Conservation (phyloP, 2,113 vertebrate genomes). For the Murina feae region DNA sequence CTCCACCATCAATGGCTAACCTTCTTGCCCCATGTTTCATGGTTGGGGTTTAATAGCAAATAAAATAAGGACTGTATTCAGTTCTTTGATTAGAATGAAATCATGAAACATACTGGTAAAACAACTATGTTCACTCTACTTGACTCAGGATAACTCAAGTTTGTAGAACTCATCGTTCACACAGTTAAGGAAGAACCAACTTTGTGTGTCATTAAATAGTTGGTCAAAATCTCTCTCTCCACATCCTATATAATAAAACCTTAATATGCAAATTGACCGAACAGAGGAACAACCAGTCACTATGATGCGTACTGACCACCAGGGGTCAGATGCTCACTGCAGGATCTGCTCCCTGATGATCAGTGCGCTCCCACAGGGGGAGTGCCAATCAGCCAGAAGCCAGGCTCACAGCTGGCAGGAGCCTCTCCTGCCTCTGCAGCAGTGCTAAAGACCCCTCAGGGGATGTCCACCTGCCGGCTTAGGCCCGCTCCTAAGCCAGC, state of each 20-base stretch:
- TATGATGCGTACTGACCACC: no score
- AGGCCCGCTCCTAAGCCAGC: no score
- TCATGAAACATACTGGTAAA: background rate
- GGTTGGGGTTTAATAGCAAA: background rate
- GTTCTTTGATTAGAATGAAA: slow-evolving; percentile 35
- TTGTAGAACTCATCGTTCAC: background rate
- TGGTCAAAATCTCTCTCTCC: background rate
- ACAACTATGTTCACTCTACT: background rate
- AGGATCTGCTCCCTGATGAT: no score
- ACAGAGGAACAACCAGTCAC: no score
- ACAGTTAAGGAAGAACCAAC: background rate
- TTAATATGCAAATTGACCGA: no score
- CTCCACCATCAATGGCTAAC: background rate
- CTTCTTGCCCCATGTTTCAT: background rate
- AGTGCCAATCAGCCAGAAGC: no score
- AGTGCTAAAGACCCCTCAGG: no score
- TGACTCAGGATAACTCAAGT: background rate
- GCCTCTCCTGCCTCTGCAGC: no score
- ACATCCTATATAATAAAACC: background rate
- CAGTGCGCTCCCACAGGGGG: no score
- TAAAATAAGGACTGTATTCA: background rate
- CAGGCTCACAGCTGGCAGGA: no score
- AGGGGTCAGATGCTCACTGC: no score
- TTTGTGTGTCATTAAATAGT: background rate
- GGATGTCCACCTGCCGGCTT: no score